A percentile compares a stretch with the other conserved stretches of the same genome.
These are phyloP conservation scores for Phalacrocorax carbo DNA, from an alignment of 2,113 vertebrate species.

Conservation along the genomic window DNA sequence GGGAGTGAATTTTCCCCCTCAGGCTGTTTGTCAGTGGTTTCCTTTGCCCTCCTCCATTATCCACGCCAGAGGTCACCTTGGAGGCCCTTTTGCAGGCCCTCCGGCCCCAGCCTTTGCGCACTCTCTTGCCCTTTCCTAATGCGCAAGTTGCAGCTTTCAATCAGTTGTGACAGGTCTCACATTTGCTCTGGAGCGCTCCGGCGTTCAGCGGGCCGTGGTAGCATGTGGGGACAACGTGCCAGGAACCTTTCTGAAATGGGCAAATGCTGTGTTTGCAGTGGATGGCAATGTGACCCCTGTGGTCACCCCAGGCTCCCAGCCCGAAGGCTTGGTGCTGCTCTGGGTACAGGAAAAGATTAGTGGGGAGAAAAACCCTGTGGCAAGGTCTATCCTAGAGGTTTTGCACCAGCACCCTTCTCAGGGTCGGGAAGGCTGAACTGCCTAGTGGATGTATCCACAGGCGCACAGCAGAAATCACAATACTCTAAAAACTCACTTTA, in stretches of 20 bases:
- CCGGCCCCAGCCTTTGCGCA: conserved; percentile 4
- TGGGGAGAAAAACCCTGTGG: background rate
- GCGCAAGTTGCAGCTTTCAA: background rate
- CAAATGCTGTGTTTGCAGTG: background rate
- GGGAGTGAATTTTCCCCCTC: background rate
- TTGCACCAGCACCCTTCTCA: background rate
- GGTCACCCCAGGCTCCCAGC: background rate
- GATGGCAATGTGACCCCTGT: background rate
- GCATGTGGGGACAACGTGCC: background rate
- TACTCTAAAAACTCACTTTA: background rate
- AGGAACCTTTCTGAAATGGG: background rate
- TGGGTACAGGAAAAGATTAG: background rate
- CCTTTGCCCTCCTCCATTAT: background rate
- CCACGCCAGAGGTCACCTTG: background rate
- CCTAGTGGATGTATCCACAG: background rate
- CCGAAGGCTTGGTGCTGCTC: background rate
- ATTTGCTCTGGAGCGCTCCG: background rate
- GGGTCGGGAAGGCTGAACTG: background rate
- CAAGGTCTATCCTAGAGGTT: background rate
- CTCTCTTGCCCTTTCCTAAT: background rate
- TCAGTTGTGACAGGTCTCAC: background rate
- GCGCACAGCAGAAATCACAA: background rate
- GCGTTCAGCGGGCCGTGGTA: rapidly evolving
- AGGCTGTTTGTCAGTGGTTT: background rate
- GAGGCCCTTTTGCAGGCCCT: background rate